These are phyloP conservation scores for Papilio protenor DNA, from an alignment of 2,888 invertebrate genomes.

Conservation along the genomic window DNA sequence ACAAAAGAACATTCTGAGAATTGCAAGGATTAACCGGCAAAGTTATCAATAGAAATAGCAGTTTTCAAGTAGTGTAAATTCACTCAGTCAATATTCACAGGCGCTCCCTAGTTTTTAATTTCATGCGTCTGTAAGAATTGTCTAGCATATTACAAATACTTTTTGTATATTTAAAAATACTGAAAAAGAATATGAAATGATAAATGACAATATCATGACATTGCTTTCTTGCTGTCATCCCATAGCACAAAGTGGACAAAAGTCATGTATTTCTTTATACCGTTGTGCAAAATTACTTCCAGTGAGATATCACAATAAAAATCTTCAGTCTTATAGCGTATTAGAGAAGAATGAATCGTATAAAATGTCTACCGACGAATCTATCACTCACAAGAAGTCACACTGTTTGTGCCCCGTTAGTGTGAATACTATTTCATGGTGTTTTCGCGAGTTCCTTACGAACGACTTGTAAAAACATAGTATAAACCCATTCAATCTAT, in stretches of 20 bases:
- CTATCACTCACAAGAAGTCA: background rate
- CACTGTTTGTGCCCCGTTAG: slow-evolving; percentile 10
- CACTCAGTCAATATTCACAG: background rate
- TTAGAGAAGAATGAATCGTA: background rate
- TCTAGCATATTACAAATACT: background rate
- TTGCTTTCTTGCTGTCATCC: background rate
- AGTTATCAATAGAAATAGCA: background rate
- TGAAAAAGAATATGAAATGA: background rate
- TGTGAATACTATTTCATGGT: background rate
- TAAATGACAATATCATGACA: background rate
- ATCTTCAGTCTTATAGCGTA: background rate
- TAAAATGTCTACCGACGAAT: background rate
- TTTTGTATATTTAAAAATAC: background rate
- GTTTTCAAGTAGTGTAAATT: background rate
- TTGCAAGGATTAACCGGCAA: background rate
- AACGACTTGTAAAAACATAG: too few relatives aligned
- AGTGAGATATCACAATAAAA: background rate
- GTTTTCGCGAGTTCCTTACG: too few relatives aligned
- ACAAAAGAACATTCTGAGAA: background rate
- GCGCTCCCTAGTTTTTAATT: background rate
- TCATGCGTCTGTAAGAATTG: background rate
- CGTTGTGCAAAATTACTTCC: background rate
- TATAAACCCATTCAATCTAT: background rate
- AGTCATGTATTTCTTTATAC: background rate
- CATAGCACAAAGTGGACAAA: background rate